Percentiles rank a stretch among this genome's conserved stretches.
Evolutionary conservation across 2,797 vertebrate genomes (phyloP).

Genomic region (Sebastes vulpes): DNA sequence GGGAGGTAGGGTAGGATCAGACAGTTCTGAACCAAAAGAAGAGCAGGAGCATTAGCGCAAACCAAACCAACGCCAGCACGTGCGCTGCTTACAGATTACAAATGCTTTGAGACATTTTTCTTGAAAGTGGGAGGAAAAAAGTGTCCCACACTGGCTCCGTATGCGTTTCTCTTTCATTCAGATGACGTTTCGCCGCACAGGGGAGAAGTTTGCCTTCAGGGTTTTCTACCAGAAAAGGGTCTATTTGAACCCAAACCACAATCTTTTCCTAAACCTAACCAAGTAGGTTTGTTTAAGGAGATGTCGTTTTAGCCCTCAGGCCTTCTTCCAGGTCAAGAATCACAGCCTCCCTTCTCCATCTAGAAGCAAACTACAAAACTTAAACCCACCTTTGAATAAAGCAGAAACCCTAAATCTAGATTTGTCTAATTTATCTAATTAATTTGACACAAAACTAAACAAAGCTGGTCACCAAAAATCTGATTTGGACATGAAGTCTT

Average conservation of each 20-base stretch:
- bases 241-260: not conserved
- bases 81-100: not conserved
- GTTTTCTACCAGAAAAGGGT: too few species aligned
- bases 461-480: not conserved
- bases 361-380: not conserved
- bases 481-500: not conserved
- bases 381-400: too few species aligned
- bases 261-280: not conserved
- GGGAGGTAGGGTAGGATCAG: not conserved
- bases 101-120: not conserved
- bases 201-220: too few species aligned
- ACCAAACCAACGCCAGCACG: not conserved
- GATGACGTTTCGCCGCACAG: too few species aligned
- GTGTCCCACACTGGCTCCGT: too few species aligned
- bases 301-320: not conserved
- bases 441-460: not conserved
- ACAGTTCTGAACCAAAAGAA: not conserved
- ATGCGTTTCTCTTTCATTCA: too few species aligned
- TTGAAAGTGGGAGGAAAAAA: not conserved
- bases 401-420: too few species aligned
- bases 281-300: not conserved
- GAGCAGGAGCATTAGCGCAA: not conserved
- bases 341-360: not conserved
- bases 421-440: too few species aligned
- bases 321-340: not conserved